Evolutionary conservation across 2,113 vertebrate genomes (phyloP).

Genomic region (Circaetus gallicus): DNA sequence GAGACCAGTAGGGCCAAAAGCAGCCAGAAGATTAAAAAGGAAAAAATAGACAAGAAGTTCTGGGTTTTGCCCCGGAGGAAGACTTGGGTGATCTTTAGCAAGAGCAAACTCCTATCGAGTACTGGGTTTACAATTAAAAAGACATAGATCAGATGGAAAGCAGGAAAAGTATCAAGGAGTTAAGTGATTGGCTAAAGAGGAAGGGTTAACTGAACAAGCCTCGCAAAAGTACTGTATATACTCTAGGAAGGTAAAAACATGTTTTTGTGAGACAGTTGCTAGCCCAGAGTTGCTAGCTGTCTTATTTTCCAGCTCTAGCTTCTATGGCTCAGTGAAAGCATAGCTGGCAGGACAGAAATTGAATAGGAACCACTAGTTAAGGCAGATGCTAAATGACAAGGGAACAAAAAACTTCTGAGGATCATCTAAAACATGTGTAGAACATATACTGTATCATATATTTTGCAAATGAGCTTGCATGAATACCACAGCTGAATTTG

Average conservation of each 20-base stretch:
- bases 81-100: background rate
- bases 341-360: background rate
- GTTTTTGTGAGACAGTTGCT: background rate
- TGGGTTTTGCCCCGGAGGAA: background rate
- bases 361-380: background rate
- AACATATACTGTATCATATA: background rate
- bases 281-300: background rate
- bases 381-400: background rate
- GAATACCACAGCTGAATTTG: background rate
- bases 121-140: background rate
- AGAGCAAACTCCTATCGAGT: background rate
- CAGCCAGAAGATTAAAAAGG: background rate
- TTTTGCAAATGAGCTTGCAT: background rate
- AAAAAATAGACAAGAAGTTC: background rate
- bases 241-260: background rate
- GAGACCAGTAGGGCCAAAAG: background rate
- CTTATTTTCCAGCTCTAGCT: background rate
- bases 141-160: background rate
- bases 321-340: background rate
- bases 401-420: background rate
- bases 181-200: background rate
- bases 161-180: background rate
- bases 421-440: background rate
- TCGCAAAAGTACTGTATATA: background rate
- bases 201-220: background rate